Evolutionary conservation across 2,888 invertebrate genomes (phyloP).

Genomic region (Chymomyza caudatula): DNA sequence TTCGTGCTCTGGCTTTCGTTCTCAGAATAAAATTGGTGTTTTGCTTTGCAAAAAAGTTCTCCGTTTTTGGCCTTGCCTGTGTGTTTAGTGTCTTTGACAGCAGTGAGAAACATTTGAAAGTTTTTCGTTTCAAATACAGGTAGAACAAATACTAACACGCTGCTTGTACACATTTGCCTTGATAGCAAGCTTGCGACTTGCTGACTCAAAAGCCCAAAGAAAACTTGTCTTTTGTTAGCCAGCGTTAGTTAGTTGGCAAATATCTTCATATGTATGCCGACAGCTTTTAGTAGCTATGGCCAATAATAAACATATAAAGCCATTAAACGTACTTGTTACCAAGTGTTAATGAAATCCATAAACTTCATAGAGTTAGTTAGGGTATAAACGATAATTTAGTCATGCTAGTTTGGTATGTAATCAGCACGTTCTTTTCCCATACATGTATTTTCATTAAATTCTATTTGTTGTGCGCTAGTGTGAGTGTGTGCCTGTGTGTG

Average conservation of each 20-base stretch:
- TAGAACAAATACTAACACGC: too few species aligned
- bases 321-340: not conserved
- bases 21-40: too few species aligned
- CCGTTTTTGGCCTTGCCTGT: too few species aligned
- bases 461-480: not conserved
- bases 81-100: too few species aligned
- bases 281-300: not conserved
- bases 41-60: too few species aligned
- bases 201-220: too few species aligned
- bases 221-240: not conserved
- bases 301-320: not conserved
- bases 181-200: too few species aligned
- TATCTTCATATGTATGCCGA: not conserved
- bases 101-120: too few species aligned
- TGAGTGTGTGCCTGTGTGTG: not conserved
- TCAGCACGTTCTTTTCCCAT: conserved; percentile 23
- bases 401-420: conserved; percentile 35
- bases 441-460: not conserved
- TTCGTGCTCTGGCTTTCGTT: too few species aligned
- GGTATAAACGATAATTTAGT: conserved; percentile 17
- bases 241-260: not conserved
- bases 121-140: too few species aligned
- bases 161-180: too few species aligned
- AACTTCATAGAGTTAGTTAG: not conserved
- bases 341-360: not conserved